Evolutionary conservation across 2,113 vertebrate genomes (phyloP), one percentile per base, ranked within the genome.

Genomic region (Hippocampus zosterae): DNA sequence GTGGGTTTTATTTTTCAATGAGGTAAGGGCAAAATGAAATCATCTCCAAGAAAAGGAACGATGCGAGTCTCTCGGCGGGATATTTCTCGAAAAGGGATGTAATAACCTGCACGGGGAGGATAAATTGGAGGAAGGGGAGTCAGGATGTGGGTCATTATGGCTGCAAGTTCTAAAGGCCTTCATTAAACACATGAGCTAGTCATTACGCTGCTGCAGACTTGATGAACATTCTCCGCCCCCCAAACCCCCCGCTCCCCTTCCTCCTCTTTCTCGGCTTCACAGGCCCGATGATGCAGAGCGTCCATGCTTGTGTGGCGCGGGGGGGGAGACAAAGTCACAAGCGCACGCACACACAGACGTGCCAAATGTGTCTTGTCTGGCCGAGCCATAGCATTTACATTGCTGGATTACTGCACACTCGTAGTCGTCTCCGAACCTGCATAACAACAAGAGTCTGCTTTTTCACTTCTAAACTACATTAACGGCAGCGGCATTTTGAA

Each of bases 351-450:
- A 13, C 55, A 25, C 56, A 4, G 5, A 57, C 23, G 18, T 5
- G 93, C 91, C 87, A 94, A 95, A 94, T 94, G 94, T 94, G 96
- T 94, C 93, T 93, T 94, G 95, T 95, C 95, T 93, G 96, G 90
- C 93, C 93, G 93, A 95, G 94, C 95, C 94, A 92, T 91, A 77
- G 92, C 92, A 93, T 94, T 92, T 94, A 91, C 94, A 96, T 95
- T 93, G 93, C 91, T 93, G 93, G 92, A 96, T 98, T 97, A 97
- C 92, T 77, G 92, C 88, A 91, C 94, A 94, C 33, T 98, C 96
- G 95, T 92, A 94, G 91, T 94, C 88, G 94, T 93, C 94, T 95
- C 94, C 95, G 94, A 94, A 95, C 94, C 96, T 95, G 95, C 96
- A 96, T 97, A 96, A 98, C 93, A 95, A 96, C 95, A 96, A 94